Conservation (phyloP, 2,888 invertebrate species). For the Himalopsyche tibetana region DNA sequence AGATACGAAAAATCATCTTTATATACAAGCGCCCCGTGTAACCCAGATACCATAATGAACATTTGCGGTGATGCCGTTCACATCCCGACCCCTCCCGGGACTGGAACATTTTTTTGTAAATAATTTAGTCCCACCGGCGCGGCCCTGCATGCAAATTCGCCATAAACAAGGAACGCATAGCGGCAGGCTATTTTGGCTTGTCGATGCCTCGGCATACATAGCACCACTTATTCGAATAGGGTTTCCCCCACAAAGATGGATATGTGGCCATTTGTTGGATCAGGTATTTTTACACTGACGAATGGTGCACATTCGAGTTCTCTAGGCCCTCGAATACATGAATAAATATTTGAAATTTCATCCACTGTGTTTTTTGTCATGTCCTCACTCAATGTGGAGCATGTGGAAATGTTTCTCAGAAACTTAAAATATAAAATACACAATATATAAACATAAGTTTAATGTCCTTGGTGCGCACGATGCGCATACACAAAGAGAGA, state of each 20-base stretch:
- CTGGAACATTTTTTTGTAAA: slow-evolving; percentile 1
- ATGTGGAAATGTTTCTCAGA: too few relatives aligned
- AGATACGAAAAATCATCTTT: too few relatives aligned
- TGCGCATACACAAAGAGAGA: too few relatives aligned
- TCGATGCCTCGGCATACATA: not conserved
- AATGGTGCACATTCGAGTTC: not conserved
- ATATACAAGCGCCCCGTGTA: not conserved
- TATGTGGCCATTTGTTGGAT: slow-evolving; percentile 11
- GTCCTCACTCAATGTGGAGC: too few relatives aligned
- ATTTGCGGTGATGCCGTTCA: not conserved
- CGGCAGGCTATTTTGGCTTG: slow-evolving; percentile 11
- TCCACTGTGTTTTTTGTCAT: too few relatives aligned
- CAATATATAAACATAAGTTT: too few relatives aligned
- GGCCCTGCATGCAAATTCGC: slow-evolving; percentile 27
- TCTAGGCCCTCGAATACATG: too few relatives aligned
- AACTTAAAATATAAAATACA: too few relatives aligned
- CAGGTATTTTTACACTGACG: slow-evolving; percentile 22
- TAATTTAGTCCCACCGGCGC: slow-evolving; percentile 5
- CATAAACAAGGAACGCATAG: slow-evolving; percentile 18
- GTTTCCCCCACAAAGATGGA: not conserved
- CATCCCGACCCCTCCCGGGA: not conserved
- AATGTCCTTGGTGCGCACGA: too few relatives aligned
- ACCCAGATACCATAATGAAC: not conserved
- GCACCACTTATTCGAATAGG: slow-evolving; percentile 8
- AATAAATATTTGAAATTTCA: too few relatives aligned